Conservation (phyloP, 2,888 invertebrate genomes). For the Oscheius sp. region DNA sequence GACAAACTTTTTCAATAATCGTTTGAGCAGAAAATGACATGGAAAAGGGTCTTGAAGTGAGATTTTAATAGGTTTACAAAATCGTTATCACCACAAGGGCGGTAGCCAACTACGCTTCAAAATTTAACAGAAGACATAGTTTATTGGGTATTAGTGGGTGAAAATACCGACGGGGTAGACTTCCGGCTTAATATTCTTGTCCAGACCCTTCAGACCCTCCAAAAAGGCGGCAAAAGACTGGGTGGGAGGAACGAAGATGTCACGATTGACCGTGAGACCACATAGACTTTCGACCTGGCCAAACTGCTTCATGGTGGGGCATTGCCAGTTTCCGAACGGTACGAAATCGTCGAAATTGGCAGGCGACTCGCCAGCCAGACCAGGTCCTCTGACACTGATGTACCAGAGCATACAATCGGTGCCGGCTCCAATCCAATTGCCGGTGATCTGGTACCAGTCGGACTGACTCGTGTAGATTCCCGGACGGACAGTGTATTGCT, state of each 20-base stretch:
- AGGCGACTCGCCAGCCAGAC: conserved; percentile 51
- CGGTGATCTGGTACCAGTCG: conserved; percentile 57
- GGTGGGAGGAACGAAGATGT: conserved; percentile 15
- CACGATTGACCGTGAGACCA: conserved; percentile 47
- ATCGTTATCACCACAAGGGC: too few relatives aligned
- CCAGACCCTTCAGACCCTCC: neutral
- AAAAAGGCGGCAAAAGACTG: conserved; percentile 1
- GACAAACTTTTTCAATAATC: too few relatives aligned
- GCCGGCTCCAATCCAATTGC: neutral
- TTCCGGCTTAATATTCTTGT: conserved; percentile 23
- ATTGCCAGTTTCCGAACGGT: conserved; percentile 54
- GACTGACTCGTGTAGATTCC: conserved; percentile 56
- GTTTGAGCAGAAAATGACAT: too few relatives aligned
- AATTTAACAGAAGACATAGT: neutral
- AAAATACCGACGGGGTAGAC: conserved; percentile 7
- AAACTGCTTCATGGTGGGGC: conserved; percentile 54
- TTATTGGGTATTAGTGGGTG: neutral
- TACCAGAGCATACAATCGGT: conserved; percentile 35
- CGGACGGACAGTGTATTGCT: conserved; percentile 22
- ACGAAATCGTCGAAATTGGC: conserved; percentile 53
- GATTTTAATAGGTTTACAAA: too few relatives aligned
- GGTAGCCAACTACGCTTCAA: too few relatives aligned
- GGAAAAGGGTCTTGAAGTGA: too few relatives aligned
- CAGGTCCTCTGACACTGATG: conserved; percentile 50
- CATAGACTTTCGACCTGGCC: conserved; percentile 53